Evolutionary conservation across 30 jellyfish, hydroid and myxozoan species (phyloP), one percentile per base, ranked within the genome.

Genomic region (Hydractinia symbiolongicarpus): DNA sequence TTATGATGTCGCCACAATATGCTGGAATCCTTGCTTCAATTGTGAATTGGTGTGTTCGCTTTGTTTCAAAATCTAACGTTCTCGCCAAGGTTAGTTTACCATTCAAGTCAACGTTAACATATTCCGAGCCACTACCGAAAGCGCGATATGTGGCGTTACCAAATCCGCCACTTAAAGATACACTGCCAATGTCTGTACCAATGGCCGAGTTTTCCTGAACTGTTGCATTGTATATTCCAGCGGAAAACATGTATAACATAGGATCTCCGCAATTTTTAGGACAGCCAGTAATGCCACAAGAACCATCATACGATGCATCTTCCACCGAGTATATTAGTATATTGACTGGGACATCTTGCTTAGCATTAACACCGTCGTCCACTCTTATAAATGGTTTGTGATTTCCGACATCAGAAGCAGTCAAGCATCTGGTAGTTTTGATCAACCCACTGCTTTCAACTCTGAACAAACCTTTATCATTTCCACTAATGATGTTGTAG

Each of bases 51-150:
- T 82, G 73, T n/a, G 19, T 13, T 17, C 66, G 40, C 4, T 11
- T 54, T n/a, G 51, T 4, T 72, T 82, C 90, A 60, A 4, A 73
- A 57, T 82, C 90, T 17, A 82, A 82, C 15, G 4, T 16, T 11
- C 17, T 5, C 4, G 61, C 30, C 49, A 57, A 20, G 7, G 64
- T 54, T 7, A 78, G n/a, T 20, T 83, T 78, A 15, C 86, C 86
- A 56, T 78, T 78, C 2, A 2, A 9, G 82, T 55, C 49, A 50
- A 56, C 5, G 6, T 64, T 6, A 1, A 64, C 7, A 15, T 44
- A 6, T 50, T 55, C 58, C 4, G 7, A n/a, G 0, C 86, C 86
- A 56, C 6, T 1, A 62, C 16, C 74, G 4, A n/a, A 44, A 7
- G 40, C 9, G 5, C 19, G 4, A 2, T 64, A 64, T 0, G 74